Conservation (phyloP, 2,113 vertebrate species). For the Pollachius pollachius region DNA sequence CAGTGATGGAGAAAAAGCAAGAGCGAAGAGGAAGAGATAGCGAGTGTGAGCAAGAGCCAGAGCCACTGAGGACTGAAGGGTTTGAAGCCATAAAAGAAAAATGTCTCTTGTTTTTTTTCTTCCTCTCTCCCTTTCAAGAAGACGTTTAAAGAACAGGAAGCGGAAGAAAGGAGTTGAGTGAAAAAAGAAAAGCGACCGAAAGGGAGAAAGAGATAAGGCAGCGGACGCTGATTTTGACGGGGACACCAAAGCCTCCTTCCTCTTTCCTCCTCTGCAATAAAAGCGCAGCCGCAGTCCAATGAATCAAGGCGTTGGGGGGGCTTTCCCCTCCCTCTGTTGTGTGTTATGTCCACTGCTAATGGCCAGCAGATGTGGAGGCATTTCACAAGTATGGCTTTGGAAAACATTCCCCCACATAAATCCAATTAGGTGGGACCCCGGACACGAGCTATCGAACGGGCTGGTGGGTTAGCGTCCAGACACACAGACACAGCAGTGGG, state of each 20-base stretch:
- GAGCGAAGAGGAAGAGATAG: constrained; percentile 4
- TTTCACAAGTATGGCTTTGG: constrained; percentile 78
- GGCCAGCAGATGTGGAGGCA: constrained; percentile 75
- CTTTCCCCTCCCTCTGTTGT: constrained; percentile 72
- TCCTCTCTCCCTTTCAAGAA: too few relatives aligned
- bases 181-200: constrained; percentile 22
- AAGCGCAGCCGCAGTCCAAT: constrained; percentile 63
- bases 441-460: constrained; percentile 45
- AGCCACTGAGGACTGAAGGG: background rate
- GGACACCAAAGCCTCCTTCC: constrained; percentile 37
- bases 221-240: constrained; percentile 21
- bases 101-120: too few relatives aligned
- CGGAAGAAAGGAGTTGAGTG: constrained; percentile 2
- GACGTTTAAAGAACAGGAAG: background rate
- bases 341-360: constrained; percentile 73
- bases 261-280: constrained; percentile 63
- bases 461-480: constrained; percentile 37
- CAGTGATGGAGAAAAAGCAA: constrained; percentile 7
- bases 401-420: constrained; percentile 78
- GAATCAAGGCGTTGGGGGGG: constrained; percentile 69
- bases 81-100: background rate
- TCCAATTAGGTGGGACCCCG: constrained; percentile 67
- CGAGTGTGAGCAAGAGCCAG: background rate
- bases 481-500: constrained; percentile 27
- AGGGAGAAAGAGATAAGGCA: constrained; percentile 47